These are phyloP conservation scores for Chionis minor DNA, from an alignment of 2,113 vertebrate genomes.

Conservation along the genomic window DNA sequence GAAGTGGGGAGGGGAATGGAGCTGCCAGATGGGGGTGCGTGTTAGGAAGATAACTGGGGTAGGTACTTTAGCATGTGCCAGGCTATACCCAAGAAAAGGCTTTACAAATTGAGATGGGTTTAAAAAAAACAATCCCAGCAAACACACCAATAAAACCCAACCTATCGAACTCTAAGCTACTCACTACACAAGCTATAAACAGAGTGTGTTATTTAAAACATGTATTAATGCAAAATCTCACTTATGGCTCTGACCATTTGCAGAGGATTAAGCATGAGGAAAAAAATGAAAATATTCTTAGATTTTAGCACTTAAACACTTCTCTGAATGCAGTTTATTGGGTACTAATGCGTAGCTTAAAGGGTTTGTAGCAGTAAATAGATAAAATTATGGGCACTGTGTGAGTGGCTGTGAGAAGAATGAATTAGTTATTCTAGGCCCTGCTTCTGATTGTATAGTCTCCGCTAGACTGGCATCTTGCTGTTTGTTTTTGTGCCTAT, in stretches of 20 bases:
- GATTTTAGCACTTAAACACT: background rate
- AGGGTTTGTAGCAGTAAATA: background rate
- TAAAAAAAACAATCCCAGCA: background rate
- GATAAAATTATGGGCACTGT: background rate
- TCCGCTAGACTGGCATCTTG: background rate
- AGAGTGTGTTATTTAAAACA: background rate
- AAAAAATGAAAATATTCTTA: background rate
- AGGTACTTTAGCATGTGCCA: background rate
- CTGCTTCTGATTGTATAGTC: background rate
- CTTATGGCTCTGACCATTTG: background rate
- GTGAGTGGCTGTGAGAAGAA: background rate
- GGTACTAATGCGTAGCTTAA: background rate
- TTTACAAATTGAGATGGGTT: background rate
- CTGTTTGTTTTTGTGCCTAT: background rate
- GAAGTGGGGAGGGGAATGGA: background rate
- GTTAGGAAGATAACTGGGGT: background rate
- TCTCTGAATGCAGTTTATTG: background rate
- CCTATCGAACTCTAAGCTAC: background rate
- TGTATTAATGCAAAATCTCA: background rate
- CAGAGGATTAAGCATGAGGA: background rate
- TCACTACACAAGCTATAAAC: background rate
- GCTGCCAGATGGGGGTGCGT: rapidly evolving
- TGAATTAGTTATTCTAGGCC: background rate
- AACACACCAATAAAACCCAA: background rate
- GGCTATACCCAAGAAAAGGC: background rate